phyloP scores from a whole-genome alignment of 2,888 invertebrate species.

The Drosophila sordidapex region DNA sequence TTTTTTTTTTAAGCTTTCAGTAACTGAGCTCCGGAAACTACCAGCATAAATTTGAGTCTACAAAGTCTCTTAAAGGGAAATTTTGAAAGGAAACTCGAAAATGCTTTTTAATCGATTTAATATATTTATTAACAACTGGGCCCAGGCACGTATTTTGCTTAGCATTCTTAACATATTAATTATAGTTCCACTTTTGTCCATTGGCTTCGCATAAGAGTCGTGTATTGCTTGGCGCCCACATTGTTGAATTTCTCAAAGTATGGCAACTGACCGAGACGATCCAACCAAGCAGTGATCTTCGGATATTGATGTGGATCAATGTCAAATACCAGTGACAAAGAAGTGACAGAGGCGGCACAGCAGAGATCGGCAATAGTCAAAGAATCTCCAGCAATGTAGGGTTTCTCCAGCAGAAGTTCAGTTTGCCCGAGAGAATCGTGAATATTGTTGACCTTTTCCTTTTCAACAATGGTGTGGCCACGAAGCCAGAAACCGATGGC shows the following conservation, averaged over 20 bases:
- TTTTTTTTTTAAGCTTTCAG: too few species aligned
- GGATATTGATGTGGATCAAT: conserved; percentile 59
- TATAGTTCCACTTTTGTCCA: conserved; percentile 42
- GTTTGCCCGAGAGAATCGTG: conserved; percentile 45
- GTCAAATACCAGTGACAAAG: conserved; percentile 45
- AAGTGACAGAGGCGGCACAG: conserved; percentile 52
- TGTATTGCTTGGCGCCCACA: conserved; percentile 38
- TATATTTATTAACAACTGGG: too few species aligned
- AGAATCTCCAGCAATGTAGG: conserved; percentile 62
- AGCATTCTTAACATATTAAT: too few species aligned
- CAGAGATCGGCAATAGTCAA: conserved; percentile 76
- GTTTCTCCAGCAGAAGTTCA: conserved; percentile 54
- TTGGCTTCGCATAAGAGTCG: conserved; percentile 31
- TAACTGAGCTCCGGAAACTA: too few species aligned
- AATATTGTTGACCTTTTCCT: conserved; percentile 51
- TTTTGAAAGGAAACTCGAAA: too few species aligned
- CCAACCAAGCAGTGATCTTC: conserved; percentile 66
- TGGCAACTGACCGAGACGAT: conserved; percentile 60
- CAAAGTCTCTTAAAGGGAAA: too few species aligned
- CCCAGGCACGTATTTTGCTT: too few species aligned
- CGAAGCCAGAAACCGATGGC: too few species aligned
- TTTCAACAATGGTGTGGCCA: conserved; percentile 3
- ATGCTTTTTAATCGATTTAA: too few species aligned
- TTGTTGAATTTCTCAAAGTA: conserved; percentile 66
- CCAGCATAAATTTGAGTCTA: too few species aligned